Evolutionary conservation across 1,140 invertebrate genomes (phyloP).

Genomic region (Fopius arisanus): DNA sequence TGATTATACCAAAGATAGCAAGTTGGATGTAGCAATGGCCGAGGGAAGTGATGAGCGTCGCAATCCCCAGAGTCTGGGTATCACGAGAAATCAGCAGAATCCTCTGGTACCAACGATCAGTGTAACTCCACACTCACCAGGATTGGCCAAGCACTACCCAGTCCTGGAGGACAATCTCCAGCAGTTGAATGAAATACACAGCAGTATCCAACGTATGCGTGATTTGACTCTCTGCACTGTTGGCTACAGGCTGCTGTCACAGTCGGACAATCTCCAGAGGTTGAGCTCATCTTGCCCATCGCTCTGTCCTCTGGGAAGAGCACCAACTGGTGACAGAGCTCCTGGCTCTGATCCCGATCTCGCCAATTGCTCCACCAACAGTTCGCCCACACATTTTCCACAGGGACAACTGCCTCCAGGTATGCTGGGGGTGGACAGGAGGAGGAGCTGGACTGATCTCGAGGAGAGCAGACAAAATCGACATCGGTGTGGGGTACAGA

Average conservation of each 20-base stretch:
- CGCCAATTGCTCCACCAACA: constrained; percentile 61
- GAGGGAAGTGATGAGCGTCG: constrained; percentile 47
- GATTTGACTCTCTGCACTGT: constrained; percentile 68
- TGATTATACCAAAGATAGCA: constrained; percentile 61
- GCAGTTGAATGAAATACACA: constrained; percentile 77
- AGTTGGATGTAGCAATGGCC: constrained; percentile 51
- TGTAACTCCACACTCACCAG: constrained; percentile 85
- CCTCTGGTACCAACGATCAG: constrained; percentile 81
- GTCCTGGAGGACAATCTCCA: constrained; percentile 77
- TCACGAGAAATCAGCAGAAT: constrained; percentile 49
- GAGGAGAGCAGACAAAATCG: constrained; percentile 66
- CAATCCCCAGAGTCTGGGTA: constrained; percentile 38
- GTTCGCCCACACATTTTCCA: constrained; percentile 64
- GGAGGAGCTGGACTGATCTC: constrained; percentile 84
- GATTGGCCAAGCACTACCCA: constrained; percentile 69
- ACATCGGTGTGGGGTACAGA: constrained; percentile 55
- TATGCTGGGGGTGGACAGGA: constrained; percentile 62
- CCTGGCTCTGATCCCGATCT: constrained; percentile 64
- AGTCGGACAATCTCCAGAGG: constrained; percentile 58
- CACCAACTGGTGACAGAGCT: constrained; percentile 50
- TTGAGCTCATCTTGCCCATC: constrained; percentile 81
- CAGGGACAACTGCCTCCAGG: constrained; percentile 47
- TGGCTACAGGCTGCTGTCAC: constrained; percentile 48
- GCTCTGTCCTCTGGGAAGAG: constrained; percentile 56
- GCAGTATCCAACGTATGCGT: constrained; percentile 79